phyloP scores from a whole-genome alignment of 1,140 invertebrate genomes.

The Listronotus oregonensis region DNA sequence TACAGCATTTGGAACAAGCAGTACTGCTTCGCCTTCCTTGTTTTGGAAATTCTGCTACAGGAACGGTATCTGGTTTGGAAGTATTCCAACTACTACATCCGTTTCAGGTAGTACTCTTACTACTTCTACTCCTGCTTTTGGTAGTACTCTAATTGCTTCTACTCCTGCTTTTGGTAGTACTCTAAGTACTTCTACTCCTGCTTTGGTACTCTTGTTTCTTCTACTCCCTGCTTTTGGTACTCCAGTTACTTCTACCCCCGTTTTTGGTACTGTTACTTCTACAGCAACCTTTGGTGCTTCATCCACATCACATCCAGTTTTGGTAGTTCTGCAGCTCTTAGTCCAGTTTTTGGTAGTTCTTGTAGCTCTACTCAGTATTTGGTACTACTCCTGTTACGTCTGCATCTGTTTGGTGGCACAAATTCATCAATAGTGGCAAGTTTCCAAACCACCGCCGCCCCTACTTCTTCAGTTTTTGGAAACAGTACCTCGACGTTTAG shows the following conservation, averaged over 20 bases:
- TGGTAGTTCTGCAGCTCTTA: slow-evolving; percentile 7
- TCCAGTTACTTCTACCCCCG: not conserved
- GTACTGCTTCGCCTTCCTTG: not conserved
- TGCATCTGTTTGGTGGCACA: not conserved
- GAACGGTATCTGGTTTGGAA: slow-evolving; percentile 16
- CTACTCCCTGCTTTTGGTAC: slow-evolving; percentile 12
- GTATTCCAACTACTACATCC: not conserved
- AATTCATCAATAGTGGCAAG: not conserved
- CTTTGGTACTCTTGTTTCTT: not conserved
- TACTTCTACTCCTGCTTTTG: not conserved
- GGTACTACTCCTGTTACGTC: not conserved
- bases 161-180: not conserved
- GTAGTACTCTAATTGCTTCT: not conserved
- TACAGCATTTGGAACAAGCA: too few relatives aligned
- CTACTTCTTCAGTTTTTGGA: slow-evolving; percentile 5
- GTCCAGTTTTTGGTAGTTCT: slow-evolving; percentile 4
- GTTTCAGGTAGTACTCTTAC: not conserved
- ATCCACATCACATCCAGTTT: not conserved
- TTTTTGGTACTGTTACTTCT: not conserved
- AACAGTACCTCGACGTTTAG: not conserved
- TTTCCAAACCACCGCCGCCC: not conserved
- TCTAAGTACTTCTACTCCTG: not conserved
- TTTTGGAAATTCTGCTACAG: slow-evolving; percentile 4
- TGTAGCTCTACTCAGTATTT: not conserved
- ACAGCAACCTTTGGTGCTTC: not conserved